These are phyloP conservation scores for Poeciliopsis occidentalis DNA, from an alignment of 2,113 vertebrate genomes.

Conservation along the genomic window DNA sequence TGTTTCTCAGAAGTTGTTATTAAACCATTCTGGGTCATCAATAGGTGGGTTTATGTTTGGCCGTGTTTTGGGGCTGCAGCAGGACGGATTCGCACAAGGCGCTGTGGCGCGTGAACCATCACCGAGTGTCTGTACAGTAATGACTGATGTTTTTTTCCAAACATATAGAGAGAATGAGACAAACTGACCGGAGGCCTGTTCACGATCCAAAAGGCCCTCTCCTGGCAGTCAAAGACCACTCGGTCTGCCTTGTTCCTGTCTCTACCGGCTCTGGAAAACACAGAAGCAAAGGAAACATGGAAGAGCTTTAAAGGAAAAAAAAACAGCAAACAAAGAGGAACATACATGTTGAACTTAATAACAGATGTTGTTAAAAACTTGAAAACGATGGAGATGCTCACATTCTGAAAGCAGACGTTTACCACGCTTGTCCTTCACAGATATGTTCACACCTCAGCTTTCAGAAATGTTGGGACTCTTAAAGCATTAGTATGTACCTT, in stretches of 20 bases:
- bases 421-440: too few relatives aligned
- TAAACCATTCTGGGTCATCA: too few relatives aligned
- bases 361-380: background rate
- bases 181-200: slow-evolving; percentile 88
- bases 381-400: background rate
- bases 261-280: slow-evolving; percentile 83
- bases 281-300: background rate
- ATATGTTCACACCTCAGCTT: background rate
- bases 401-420: background rate
- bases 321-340: background rate
- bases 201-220: slow-evolving; percentile 95
- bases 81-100: background rate
- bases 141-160: background rate
- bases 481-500: too few relatives aligned
- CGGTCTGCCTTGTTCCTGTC: slow-evolving; percentile 89
- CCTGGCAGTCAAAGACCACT: slow-evolving; percentile 93
- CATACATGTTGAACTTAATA: background rate
- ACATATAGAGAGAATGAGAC: background rate
- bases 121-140: background rate
- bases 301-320: background rate
- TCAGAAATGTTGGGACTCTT: too few relatives aligned
- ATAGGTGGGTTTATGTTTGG: background rate
- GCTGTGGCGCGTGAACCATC: background rate
- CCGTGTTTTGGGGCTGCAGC: background rate
- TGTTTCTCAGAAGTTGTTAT: too few relatives aligned